These are phyloP conservation scores for Mola mola DNA, from an alignment of 2,113 vertebrate genomes.

Conservation along the genomic window DNA sequence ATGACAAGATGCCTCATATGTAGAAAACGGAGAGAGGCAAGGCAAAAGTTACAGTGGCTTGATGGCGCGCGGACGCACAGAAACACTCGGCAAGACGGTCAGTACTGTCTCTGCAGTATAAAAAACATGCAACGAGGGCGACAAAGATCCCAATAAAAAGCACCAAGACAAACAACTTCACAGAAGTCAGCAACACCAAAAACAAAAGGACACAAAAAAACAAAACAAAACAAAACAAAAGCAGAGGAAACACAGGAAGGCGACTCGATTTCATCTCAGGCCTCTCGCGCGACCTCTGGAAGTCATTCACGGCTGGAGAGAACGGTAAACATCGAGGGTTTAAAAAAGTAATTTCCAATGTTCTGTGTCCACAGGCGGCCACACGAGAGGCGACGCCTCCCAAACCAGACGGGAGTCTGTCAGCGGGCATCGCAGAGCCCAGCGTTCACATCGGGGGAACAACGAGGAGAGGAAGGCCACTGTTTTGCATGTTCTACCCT, in stretches of 20 bases:
- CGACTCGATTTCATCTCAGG: too few species aligned
- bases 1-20: slow-evolving; percentile 19
- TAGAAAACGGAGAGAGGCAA: slow-evolving; percentile 45
- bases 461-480: slow-evolving; percentile 49
- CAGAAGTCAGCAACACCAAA: slow-evolving; percentile 93
- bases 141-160: slow-evolving; percentile 88
- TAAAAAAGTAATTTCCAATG: too few species aligned
- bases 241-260: slow-evolving; percentile 30
- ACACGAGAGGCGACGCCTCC: not conserved
- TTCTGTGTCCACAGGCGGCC: too few species aligned
- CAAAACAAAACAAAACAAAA: slow-evolving; percentile 7
- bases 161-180: slow-evolving; percentile 93
- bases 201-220: too few species aligned
- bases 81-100: slow-evolving; percentile 60
- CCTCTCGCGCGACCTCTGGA: too few species aligned
- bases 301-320: too few species aligned
- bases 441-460: too few species aligned
- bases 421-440: not conserved
- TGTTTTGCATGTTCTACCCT: slow-evolving; percentile 19
- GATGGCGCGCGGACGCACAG: not conserved
- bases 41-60: slow-evolving; percentile 1
- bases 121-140: slow-evolving; percentile 44
- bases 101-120: slow-evolving; percentile 60
- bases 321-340: too few species aligned
- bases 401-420: too few species aligned